Percentiles rank a stretch among this genome's conserved stretches.
Conservation (phyloP, 2,888 invertebrate genomes). For the Myopa tessellatipennis region DNA sequence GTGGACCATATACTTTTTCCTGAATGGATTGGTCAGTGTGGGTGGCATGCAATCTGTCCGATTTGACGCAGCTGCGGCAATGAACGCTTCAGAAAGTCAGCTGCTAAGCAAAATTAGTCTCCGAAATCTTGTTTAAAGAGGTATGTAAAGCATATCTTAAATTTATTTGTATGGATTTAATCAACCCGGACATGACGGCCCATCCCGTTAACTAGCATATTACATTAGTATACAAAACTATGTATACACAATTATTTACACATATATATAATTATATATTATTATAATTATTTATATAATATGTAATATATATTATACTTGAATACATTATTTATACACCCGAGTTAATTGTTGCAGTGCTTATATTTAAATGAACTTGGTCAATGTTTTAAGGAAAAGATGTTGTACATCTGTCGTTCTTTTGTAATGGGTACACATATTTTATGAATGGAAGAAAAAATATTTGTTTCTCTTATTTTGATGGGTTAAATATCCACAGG, state of each 20-base stretch:
- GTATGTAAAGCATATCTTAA: too few relatives aligned
- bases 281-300: background rate
- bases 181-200: background rate
- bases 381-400: conserved; percentile 10
- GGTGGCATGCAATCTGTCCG: too few relatives aligned
- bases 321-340: background rate
- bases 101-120: too few relatives aligned
- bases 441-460: conserved; percentile 6
- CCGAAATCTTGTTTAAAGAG: too few relatives aligned
- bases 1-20: background rate
- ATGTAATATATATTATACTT: background rate
- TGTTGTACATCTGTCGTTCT: conserved; percentile 22
- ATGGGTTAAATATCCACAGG: background rate
- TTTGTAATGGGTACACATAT: conserved; percentile 34
- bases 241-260: background rate
- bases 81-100: too few relatives aligned
- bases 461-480: background rate
- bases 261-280: conserved; percentile 16
- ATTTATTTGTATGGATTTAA: too few relatives aligned
- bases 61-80: too few relatives aligned
- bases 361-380: conserved; percentile 1
- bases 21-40: background rate
- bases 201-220: conserved; percentile 19
- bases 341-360: background rate
- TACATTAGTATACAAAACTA: background rate